Evolutionary conservation across 2,888 invertebrate species (phyloP), one percentile per base, ranked within the genome.

Genomic region (Plagiodera versicolora): DNA sequence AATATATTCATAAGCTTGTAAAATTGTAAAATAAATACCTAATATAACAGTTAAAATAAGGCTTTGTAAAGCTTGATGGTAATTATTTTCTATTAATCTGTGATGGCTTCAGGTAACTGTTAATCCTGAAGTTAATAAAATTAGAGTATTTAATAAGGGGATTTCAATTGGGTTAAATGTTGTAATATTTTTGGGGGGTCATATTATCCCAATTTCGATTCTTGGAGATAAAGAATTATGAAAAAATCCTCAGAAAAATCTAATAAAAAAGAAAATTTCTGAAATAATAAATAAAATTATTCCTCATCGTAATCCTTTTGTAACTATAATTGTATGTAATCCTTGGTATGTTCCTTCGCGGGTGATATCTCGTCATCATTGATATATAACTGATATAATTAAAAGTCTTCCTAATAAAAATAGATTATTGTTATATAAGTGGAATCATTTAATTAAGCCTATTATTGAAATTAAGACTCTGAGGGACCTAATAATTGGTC

Each of bases 261-360:
- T 81, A 53, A 84, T 74, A 72, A 86, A 86, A 74, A 84, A 86
- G 67, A 88, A 80, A 67, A 89, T 78, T 85, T 89, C 88, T 50
- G 88, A 89, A 5, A 85, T 77, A 86, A 89, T 88, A 83, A 89
- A 89, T 81, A 89, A 76, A 76, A 89, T 86, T 86, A 89, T 89
- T 69, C 89, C 89, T 83, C 85, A 85, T 62, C 85, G 85, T 77
- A 90, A 71, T 1, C 87, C 86, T 75, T 81, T 81, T 9, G 80
- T 79, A 1, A 89, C 87, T 73, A 79, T 72, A 19, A 79, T 77
- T 0, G 88, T 87, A 73, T 90, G 89, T 56, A 83, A 76, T 1
- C 89, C 89, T 85, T 88, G 87, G 58, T 82, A 83, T 0, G 87
- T 86, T 68, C 86, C 82, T 84, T 89, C 89, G 68, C 88, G 88